Conservation (phyloP, 2,888 invertebrate genomes). For the Callinectes sapidus region DNA sequence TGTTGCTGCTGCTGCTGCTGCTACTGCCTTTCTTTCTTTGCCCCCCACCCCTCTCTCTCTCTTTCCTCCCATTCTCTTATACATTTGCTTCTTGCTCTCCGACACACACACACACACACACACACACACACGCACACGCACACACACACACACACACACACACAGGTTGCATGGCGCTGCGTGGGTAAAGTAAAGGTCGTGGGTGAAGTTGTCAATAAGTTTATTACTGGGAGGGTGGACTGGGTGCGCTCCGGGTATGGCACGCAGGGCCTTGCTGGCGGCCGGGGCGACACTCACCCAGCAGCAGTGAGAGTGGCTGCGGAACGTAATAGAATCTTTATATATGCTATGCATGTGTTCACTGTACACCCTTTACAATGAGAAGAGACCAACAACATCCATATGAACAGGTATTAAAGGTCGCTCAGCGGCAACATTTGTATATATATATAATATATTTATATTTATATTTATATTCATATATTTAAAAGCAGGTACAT, state of each 20-base stretch:
- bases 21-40: neutral
- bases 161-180: neutral
- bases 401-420: conserved; percentile 63
- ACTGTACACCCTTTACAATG: conserved; percentile 61
- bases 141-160: neutral
- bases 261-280: conserved; percentile 45
- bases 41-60: neutral
- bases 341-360: conserved; percentile 63
- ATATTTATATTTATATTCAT: conserved; percentile 62
- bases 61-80: neutral
- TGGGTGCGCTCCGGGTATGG: conserved; percentile 51
- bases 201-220: conserved; percentile 60
- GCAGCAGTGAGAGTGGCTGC: conserved; percentile 40
- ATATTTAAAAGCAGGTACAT: conserved; percentile 69
- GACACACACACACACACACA: neutral
- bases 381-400: conserved; percentile 67
- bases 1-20: neutral
- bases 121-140: no score
- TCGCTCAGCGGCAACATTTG: conserved; percentile 46
- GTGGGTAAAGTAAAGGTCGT: neutral
- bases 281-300: conserved; percentile 7
- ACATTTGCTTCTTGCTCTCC: neutral
- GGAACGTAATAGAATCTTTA: conserved; percentile 49
- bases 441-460: conserved; percentile 56
- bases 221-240: conserved; percentile 56